Evolutionary conservation across 2,888 invertebrate genomes (phyloP).

Genomic region (Pandemis corylana): DNA sequence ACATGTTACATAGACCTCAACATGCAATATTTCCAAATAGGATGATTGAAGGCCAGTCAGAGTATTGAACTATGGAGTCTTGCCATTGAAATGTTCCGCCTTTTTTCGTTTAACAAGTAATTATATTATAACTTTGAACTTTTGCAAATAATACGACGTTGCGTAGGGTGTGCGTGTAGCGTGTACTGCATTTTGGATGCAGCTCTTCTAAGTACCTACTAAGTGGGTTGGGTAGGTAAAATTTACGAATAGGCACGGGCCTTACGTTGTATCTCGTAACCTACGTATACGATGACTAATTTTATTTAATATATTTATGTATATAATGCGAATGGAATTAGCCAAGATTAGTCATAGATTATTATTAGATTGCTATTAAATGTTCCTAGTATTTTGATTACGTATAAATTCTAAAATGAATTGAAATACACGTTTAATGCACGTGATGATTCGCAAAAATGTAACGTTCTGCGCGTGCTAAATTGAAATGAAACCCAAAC

Average conservation of each 20-base stretch:
- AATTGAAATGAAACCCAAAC: too few species aligned
- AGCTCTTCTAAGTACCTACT: neutral
- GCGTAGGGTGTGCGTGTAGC: too few species aligned
- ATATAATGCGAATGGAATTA: too few species aligned
- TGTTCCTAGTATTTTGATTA: neutral
- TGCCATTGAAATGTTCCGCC: neutral
- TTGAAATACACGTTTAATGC: too few species aligned
- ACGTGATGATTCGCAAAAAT: too few species aligned
- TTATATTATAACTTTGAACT: neutral
- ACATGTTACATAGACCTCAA: neutral
- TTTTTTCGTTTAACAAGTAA: neutral
- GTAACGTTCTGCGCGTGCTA: too few species aligned
- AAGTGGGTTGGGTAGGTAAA: too few species aligned
- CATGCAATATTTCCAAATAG: neutral
- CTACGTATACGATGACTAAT: too few species aligned
- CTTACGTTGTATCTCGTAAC: neutral
- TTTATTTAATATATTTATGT: too few species aligned
- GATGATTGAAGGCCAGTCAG: neutral
- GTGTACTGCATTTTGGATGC: neutral
- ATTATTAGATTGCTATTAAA: neutral
- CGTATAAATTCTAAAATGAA: too few species aligned
- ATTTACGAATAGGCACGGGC: too few species aligned
- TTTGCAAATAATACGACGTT: neutral
- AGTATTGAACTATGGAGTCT: slow-evolving; percentile 1
- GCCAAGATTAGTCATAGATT: too few species aligned